Base-by-base conservation (phyloP, 2,113 vertebrate genomes). In the Casuarius casuarius region DNA sequence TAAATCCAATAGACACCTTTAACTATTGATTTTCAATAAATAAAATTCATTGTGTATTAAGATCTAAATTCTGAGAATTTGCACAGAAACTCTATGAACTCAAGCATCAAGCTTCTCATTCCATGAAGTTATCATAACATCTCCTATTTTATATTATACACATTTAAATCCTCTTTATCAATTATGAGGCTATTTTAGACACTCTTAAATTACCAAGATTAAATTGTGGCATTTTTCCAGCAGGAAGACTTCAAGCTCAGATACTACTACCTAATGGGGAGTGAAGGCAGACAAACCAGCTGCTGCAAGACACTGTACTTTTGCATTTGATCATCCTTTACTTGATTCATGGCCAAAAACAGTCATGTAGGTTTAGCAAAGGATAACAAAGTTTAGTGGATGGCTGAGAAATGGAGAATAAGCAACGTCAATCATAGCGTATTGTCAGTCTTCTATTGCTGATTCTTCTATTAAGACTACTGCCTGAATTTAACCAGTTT, bases 221-320 rank as follows among this genome's bases (percentile, higher is more conserved):
- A 91, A 84, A 76, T 14, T 22, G 52, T 81, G 90, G 58, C 94
- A 82, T 76, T 92, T 92, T 82, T 94, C 81, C 89, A 96, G 87
- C 91, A 90, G 52, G 59, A 67, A 25, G 77, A 92, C 80, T 85
- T 90, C 58, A 87, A 84, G 49, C 84, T 87, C 73, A 91, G 89
- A 92, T 86, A 79, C 26, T 56, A 3, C 1, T 48, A 70, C 70
- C 71, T 96, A 94, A 94, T 54, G 92, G 93, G 94, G 96, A 95
- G 96, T 85, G 92, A 97, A 92, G 89, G 67, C 71, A 87, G 87
- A n/a, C 66, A 91, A 97, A 92, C 66, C 96, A 97, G 94, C 96
- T 97, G 95, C 66, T 97, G 67, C 31, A 79, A 87, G 91, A 95
- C 89, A 94, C 52, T 70, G 66, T 92, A 82, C 89, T 94, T 93